These are phyloP conservation scores for Myxocyprinus asiaticus DNA, from an alignment of 2,113 vertebrate species.

Conservation along the genomic window DNA sequence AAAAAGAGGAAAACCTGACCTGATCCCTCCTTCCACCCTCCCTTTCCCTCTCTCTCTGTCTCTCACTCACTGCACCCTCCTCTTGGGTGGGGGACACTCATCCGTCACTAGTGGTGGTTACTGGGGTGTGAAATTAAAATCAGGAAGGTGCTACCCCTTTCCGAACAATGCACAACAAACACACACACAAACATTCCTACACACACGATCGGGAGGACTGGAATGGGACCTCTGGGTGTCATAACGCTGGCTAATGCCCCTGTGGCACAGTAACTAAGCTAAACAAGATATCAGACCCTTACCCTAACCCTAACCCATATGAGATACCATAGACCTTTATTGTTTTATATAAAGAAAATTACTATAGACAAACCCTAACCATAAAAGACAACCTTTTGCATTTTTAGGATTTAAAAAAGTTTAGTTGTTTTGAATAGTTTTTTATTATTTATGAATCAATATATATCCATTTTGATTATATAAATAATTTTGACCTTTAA, in stretches of 20 bases:
- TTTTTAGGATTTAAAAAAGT: no score
- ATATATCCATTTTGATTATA: no score
- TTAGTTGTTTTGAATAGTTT: no score
- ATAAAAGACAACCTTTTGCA: no score
- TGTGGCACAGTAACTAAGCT: conserved; percentile 69
- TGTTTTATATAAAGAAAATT: neutral
- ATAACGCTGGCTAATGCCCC: conserved; percentile 65
- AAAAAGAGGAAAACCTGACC: conserved; percentile 52
- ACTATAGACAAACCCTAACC: neutral
- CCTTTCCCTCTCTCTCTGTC: neutral
- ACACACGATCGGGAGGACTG: conserved; percentile 49
- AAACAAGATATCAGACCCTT: conserved; percentile 67
- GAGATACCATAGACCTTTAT: conserved; percentile 29
- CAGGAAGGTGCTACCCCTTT: conserved; percentile 51
- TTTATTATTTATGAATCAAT: no score
- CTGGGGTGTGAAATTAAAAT: conserved; percentile 90
- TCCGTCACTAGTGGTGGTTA: conserved; percentile 79
- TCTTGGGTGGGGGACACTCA: conserved; percentile 72
- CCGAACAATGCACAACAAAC: conserved; percentile 38
- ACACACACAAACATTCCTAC: conserved; percentile 26
- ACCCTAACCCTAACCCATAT: conserved; percentile 37
- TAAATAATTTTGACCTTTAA: no score
- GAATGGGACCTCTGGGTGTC: conserved; percentile 67
- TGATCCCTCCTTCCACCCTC: conserved; percentile 50
- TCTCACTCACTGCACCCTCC: conserved; percentile 35